These are phyloP conservation scores for Indri indri DNA, from an alignment of 2,113 vertebrate species.

Conservation along the genomic window DNA sequence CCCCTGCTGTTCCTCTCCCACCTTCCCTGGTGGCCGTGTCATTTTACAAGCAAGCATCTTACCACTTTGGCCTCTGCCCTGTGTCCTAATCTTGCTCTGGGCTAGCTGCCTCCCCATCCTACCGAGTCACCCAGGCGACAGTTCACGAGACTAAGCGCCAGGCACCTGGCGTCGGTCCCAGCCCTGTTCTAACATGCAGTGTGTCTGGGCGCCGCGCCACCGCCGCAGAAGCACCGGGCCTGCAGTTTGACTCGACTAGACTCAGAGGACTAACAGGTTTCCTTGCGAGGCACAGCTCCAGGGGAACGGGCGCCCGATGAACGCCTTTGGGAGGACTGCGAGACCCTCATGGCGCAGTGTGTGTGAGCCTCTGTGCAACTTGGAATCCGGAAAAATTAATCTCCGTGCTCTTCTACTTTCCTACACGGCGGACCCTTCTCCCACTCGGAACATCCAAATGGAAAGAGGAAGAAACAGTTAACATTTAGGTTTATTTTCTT, in stretches of 20 bases:
- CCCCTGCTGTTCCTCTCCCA: not conserved
- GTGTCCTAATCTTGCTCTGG: not conserved
- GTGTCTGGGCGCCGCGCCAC: not conserved
- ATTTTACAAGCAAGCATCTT: not conserved
- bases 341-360: not conserved
- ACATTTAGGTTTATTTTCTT: not conserved
- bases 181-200: not conserved
- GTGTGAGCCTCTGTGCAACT: not conserved
- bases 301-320: not conserved
- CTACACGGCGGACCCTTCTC: not conserved
- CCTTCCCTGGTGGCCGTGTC: not conserved
- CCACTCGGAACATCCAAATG: not conserved
- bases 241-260: not conserved
- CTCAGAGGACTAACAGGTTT: not conserved
- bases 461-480: constrained; percentile 3
- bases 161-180: not conserved
- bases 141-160: not conserved
- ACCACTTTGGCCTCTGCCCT: not conserved
- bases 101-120: not conserved
- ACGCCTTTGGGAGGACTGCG: not conserved
- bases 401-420: not conserved
- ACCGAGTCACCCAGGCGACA: not conserved
- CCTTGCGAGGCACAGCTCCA: not conserved
- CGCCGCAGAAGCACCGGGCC: not conserved
- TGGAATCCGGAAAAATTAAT: not conserved